Evolutionary conservation across 35 echinoderm and acorn worm species (phyloP), one percentile per base, ranked within the genome.

Genomic region (Ophiothrix spiculata): DNA sequence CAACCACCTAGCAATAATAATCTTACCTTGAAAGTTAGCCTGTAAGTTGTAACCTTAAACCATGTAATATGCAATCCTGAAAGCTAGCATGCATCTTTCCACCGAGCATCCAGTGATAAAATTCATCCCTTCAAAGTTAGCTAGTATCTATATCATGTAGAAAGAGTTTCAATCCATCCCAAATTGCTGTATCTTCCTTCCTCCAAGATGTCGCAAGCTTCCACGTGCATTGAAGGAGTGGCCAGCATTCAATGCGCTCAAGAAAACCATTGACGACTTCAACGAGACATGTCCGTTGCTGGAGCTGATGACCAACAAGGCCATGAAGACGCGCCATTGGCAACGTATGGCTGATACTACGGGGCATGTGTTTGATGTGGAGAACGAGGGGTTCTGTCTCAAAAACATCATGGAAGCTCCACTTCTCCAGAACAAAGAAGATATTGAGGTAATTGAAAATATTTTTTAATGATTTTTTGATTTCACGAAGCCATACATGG

Each of bases 391-490:
- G 0, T 98, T 98, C 89, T 93, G 91, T 75, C 89, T 98, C n/a
- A 77, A 89, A 31, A 93, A 98, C 32, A 98, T 98, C 88, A 98
- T 98, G 95, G 91, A 93, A 69, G 95, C 95, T 85, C 95, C 95
- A 15, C 95, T 98, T 39, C 89, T 98, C 28, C 39, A 93, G 80
- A 88, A 64, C 89, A 98, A 98, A 83, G 95, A 98, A 86, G 95
- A 98, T 88, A 98, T 98, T 94, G 95, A 98, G 88, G 95, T 97
- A 78, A 77, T n/a, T n/a, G n/a, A n/a, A n/a, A n/a, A n/a, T n/a
- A n/a, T n/a, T n/a, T n/a, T n/a, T n/a, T n/a, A n/a, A n/a, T n/a
- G n/a, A n/a, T n/a, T n/a, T n/a, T n/a, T n/a, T n/a, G n/a, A n/a
- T n/a, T n/a, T n/a, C n/a, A n/a, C n/a, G n/a, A n/a, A n/a, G n/a